Base-by-base conservation (phyloP, 1,140 invertebrate genomes). In the Orussus abietinus region DNA sequence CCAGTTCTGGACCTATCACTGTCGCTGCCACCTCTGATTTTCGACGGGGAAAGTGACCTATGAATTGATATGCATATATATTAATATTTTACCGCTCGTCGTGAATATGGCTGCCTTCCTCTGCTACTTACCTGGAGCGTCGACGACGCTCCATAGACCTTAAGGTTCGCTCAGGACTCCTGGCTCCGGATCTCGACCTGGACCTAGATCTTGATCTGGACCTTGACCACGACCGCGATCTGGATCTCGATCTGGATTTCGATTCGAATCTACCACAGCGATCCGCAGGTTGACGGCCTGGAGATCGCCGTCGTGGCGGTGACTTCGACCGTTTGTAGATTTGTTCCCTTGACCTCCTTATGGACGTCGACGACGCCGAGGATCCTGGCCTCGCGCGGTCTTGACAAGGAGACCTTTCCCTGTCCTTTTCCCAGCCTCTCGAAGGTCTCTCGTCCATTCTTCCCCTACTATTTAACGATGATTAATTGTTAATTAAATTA, bases 41-140 rank as follows among this genome's bases (percentile, higher is more conserved):
- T 49, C 37, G 45, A 38, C 9, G 62, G 57, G 3, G 69, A 68
- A 3, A 56, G 53, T 19, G 70, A 72, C 51, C 70, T 72, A 19
- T 6, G 39, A 53, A 5, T 20, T 18, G 5, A 13, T 20, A 33
- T 26, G 25, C 9, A 26, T 10, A 26, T 26, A 26, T 11, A 11
- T 26, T 26, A 11, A 26, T 9, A 26, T 10, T 26, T 1, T 10
- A 11, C 11, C 25, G 11, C 25, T 26, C 25, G 25, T 11, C 9
- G 25, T 26, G 11, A 26, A 28, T n/a, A 28, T 28, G 12, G 10
- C 12, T 2, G 10, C n/a, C n/a, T n/a, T n/a, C n/a, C n/a, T n/a
- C n/a, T n/a, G n/a, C n/a, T n/a, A n/a, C 38, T 45, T 46, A 65
- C 66, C 59, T 64, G 2, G 63, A 62, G 9, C 53, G 51, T 4